Base-by-base conservation (phyloP, 2,888 invertebrate species). In the Athetis lepigone region DNA sequence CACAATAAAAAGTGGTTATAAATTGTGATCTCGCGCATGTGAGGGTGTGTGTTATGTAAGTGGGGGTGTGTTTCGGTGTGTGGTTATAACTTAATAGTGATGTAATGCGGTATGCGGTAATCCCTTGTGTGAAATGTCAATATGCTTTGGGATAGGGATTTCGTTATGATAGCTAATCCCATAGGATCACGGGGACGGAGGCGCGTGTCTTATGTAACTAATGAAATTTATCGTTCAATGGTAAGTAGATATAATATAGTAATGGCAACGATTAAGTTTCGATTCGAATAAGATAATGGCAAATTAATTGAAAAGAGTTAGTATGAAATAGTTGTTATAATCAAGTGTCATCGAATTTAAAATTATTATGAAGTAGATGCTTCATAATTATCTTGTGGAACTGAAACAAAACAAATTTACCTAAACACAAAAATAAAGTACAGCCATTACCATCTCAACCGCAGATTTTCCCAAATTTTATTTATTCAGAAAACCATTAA, bases 1-100 rank as follows among this genome's bases (percentile, higher is more conserved):
- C 92, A 91, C 90, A 88, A 87, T 88, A 83, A 84, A 85, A 83
- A 82, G 79, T 70, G 77, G 71, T 77, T 75, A 81, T 83, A 79
- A 80, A 78, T 84, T 69, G 50, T 65, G 40, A 39, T 45, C 29
- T 43, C 63, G 23, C 11, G 47, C 29, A 16, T 58, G 43, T 13
- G 52, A 13, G 49, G 33, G 42, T 33, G 54, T 49, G 29, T 58
- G 8, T 56, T 27, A 21, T 51, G 11, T 59, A 50, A 49, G 62
- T 62, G 56, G 9, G 49, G 9, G 13, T 54, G 40, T 46, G 54
- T 36, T 58, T 70, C 49, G 60, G 68, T 67, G 76, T 75, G 74
- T 78, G 58, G 43, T 72, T 65, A 70, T 65, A 52, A 61, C 71
- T 80, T 80, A 75, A 80, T 80, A 71, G 80, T 80, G 76, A 55